phyloP scores from a whole-genome alignment of 2,113 vertebrate species.

The Butorides virescens region DNA sequence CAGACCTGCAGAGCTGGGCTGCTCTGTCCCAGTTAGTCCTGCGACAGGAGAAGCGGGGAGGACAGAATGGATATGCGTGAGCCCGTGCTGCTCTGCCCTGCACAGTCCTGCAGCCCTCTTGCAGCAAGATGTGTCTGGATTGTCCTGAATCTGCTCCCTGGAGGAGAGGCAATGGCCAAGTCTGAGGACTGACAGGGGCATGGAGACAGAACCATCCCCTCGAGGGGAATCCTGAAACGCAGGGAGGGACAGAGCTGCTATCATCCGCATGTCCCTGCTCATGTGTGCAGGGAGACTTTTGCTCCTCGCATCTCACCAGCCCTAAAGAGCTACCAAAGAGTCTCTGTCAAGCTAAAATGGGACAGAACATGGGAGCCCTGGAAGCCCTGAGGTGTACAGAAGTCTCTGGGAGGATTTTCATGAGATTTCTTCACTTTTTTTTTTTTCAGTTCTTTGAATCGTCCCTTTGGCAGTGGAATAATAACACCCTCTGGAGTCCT shows the following conservation, averaged over 20 bases:
- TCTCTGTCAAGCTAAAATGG: neutral
- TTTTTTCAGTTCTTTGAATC: conserved; percentile 88
- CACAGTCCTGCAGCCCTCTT: neutral
- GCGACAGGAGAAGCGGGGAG: neutral
- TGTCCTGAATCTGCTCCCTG: neutral
- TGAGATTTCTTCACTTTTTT: neutral
- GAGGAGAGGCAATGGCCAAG: neutral
- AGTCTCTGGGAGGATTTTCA: neutral
- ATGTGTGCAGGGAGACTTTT: neutral
- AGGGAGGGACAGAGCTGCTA: neutral
- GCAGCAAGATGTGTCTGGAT: neutral
- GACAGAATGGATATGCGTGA: neutral
- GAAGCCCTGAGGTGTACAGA: neutral
- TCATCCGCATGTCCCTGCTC: accelerated
- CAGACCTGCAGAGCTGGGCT: neutral
- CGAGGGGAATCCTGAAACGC: neutral
- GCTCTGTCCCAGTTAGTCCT: neutral
- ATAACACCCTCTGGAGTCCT: conserved; percentile 92
- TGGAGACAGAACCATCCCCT: neutral
- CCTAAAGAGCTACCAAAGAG: neutral
- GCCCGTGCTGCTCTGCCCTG: neutral
- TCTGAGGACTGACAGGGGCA: neutral
- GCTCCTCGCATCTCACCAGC: neutral
- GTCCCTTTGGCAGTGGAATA: conserved; percentile 93
- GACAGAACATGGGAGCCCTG: neutral